Percentiles rank a stretch among this genome's conserved stretches.
Evolutionary conservation across 2,888 invertebrate species (phyloP).

Genomic region (Nomada lathburiana): DNA sequence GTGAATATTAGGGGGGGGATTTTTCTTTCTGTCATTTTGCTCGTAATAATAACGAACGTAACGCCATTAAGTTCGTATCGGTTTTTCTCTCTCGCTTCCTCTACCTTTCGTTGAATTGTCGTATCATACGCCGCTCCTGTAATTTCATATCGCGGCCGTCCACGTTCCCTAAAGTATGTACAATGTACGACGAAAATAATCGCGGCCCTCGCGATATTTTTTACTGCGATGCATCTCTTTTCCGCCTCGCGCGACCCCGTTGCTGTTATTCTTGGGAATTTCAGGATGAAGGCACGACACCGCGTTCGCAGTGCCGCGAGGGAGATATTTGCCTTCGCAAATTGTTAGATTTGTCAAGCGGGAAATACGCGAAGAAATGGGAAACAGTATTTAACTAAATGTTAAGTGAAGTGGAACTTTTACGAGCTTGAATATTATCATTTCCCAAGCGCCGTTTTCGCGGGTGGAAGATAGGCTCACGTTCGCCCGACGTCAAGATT

Average conservation of each 20-base stretch:
- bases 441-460: not conserved
- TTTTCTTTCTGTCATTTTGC: constrained; percentile 4
- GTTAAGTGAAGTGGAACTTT: not conserved
- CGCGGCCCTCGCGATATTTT: constrained; percentile 54
- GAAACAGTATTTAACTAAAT: too few species aligned
- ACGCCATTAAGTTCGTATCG: constrained; percentile 29
- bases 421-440: not conserved
- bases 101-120: constrained; percentile 18
- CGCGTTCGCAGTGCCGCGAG: not conserved
- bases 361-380: too few species aligned
- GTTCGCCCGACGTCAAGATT: not conserved
- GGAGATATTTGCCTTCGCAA: not conserved
- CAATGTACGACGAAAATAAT: constrained; percentile 60
- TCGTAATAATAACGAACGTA: too few species aligned
- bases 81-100: not conserved
- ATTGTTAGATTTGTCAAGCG: too few species aligned
- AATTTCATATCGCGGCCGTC: constrained; percentile 47
- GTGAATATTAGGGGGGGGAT: constrained; percentile 1
- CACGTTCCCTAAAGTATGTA: constrained; percentile 30
- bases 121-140: constrained; percentile 43
- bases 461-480: too few species aligned
- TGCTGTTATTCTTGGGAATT: constrained; percentile 48
- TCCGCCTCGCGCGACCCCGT: constrained; percentile 37
- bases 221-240: constrained; percentile 55
- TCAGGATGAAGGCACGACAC: constrained; percentile 26